Evolutionary conservation across 1,140 invertebrate species (phyloP), one percentile per base, ranked within the genome.

Genomic region (Diachasma alloeum): DNA sequence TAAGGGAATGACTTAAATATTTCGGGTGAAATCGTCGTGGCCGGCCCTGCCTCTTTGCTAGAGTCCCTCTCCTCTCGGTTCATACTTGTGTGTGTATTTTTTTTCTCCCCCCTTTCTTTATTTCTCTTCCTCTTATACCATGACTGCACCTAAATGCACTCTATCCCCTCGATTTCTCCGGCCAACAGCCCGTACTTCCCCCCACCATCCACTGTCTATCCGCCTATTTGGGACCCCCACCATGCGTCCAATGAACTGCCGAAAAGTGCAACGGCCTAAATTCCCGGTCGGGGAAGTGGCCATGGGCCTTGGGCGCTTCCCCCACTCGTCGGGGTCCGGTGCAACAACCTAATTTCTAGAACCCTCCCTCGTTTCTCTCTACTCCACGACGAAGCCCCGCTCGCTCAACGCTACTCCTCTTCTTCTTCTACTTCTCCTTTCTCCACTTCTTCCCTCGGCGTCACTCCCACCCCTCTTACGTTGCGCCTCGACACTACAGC

Each of bases 311-410:
- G 87, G 86, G 82, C 84, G 84, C 82, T 81, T 83, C 83, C 86
- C 78, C 80, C 75, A 75, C 78, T 77, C 86, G 86, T 84, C 81
- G 79, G 72, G 79, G 77, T 82, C 81, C 87, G 84, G 88, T 90
- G 88, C 88, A 90, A 89, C 88, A 90, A 90, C 88, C 88, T 90
- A 89, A 90, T 90, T 90, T 89, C 88, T 89, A 90, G 88, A 89
- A 81, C 81, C 83, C 82, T 79, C 79, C 78, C 72, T 76, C 75
- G 24, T 69, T 77, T 42, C 48, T 73, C 70, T 68, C 63, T 39
- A 76, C 76, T 66, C 76, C 75, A 44, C 79, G 66, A 31, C 79
- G 24, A 36, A 72, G 48, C 80, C 75, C 77, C 69, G 19, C 48
- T 70, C 17, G 31, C 68, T 75, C 76, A n/a, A n/a, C n/a, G n/a